These are phyloP conservation scores for Cantharis lateralis DNA, from an alignment of 2,888 invertebrate species.

Conservation along the genomic window DNA sequence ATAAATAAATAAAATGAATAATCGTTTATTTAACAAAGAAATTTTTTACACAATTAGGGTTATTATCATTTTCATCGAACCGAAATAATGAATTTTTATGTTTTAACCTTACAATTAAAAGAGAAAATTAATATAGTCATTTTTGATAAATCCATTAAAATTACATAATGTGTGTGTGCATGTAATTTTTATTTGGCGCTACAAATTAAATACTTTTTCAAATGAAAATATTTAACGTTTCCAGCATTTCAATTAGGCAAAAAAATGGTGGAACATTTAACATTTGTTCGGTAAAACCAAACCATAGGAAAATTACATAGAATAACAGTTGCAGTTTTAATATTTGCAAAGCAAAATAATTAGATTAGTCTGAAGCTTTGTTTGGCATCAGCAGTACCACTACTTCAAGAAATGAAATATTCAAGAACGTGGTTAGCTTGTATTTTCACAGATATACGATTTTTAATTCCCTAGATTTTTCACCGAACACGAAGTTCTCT, in stretches of 20 bases:
- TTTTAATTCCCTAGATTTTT: slow-evolving; percentile 39
- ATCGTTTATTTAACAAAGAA: not conserved
- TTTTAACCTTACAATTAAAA: not conserved
- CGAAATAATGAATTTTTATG: not conserved
- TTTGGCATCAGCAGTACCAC: slow-evolving; percentile 41
- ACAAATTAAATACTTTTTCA: slow-evolving; percentile 5
- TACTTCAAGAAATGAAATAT: slow-evolving; percentile 49
- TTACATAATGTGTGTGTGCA: not conserved
- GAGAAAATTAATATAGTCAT: not conserved
- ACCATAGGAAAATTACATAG: slow-evolving; percentile 43
- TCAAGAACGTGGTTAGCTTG: slow-evolving; percentile 39
- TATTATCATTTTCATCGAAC: not conserved
- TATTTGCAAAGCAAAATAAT: slow-evolving; percentile 45
- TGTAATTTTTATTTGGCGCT: not conserved
- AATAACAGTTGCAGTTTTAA: slow-evolving; percentile 43
- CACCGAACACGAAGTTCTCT: slow-evolving; percentile 32
- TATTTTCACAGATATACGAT: slow-evolving; percentile 31
- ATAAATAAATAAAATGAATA: not conserved
- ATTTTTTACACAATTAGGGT: not conserved
- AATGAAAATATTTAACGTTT: slow-evolving; percentile 8
- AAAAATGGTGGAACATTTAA: slow-evolving; percentile 10
- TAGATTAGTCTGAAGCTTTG: slow-evolving; percentile 48
- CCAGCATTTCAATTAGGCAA: slow-evolving; percentile 20
- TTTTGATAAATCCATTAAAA: not conserved
- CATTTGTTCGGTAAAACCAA: slow-evolving; percentile 26